These are phyloP conservation scores for Eupleurogrammus muticus DNA, from an alignment of 2,797 vertebrate species.

Conservation along the genomic window DNA sequence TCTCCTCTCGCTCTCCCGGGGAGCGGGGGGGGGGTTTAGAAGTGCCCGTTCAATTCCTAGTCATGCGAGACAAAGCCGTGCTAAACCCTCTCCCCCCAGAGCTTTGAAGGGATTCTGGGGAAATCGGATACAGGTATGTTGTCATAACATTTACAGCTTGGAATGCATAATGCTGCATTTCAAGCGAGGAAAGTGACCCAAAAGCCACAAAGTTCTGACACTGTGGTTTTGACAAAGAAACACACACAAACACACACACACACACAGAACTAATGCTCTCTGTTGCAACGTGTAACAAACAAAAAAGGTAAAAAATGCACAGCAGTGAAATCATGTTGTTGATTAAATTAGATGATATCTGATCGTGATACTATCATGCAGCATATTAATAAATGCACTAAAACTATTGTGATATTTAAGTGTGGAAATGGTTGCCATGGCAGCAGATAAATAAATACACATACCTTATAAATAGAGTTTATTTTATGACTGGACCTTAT, in stretches of 20 bases:
- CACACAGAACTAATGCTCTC: conserved; percentile 17
- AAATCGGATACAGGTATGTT: conserved; percentile 71
- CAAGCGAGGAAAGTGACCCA: conserved; percentile 53
- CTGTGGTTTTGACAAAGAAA: conserved; percentile 2
- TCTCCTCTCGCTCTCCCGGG: conserved; percentile 49
- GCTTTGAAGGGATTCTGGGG: conserved; percentile 69
- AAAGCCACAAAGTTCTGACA: conserved; percentile 31
- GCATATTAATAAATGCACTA: too few species aligned
- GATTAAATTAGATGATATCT: background rate
- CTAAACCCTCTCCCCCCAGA: conserved; percentile 59
- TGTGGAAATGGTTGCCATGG: background rate
- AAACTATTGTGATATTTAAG: too few species aligned
- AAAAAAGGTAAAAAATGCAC: background rate
- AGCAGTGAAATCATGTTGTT: background rate
- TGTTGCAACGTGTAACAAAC: background rate
- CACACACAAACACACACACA: too few species aligned
- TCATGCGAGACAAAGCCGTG: conserved; percentile 74
- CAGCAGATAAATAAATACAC: background rate
- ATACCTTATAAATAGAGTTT: background rate
- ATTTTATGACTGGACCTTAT: background rate
- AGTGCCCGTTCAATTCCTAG: conserved; percentile 67
- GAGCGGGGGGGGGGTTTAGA: too few species aligned
- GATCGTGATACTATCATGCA: too few species aligned
- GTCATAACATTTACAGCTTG: conserved; percentile 71
- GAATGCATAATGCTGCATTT: conserved; percentile 60